Conservation (phyloP, 2,113 vertebrate species). For the Herpailurus yagouaroundi region DNA sequence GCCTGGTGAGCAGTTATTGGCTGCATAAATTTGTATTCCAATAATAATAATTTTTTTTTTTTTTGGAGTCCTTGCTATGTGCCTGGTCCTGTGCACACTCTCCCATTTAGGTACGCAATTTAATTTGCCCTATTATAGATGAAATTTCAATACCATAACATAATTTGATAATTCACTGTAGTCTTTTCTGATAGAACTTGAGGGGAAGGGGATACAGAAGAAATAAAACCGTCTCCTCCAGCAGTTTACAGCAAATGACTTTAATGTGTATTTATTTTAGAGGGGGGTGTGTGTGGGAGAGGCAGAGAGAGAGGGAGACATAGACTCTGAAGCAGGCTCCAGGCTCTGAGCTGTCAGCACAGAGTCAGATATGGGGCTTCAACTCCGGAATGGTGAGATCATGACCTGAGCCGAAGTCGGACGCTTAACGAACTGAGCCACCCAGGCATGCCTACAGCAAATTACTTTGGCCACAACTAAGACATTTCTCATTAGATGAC, state of each 20-base stretch:
- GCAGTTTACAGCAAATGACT: background rate
- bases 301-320: too few species aligned
- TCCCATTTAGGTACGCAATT: background rate
- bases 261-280: background rate
- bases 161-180: background rate
- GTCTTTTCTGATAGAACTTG: background rate
- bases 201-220: background rate
- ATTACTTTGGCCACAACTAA: background rate
- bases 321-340: too few species aligned
- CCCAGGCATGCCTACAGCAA: background rate
- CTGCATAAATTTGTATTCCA: constrained; percentile 31
- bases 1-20: background rate
- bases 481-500: background rate
- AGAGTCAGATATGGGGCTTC: too few species aligned
- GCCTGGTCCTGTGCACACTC: background rate
- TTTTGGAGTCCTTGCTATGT: background rate
- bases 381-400: too few species aligned
- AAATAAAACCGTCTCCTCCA: background rate
- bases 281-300: too few species aligned
- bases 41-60: background rate
- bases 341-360: too few species aligned
- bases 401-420: too few species aligned
- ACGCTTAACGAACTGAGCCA: too few species aligned
- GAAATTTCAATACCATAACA: background rate
- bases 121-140: background rate